Evolutionary conservation across 2,888 invertebrate species (phyloP).

Genomic region (Smittia sp.): DNA sequence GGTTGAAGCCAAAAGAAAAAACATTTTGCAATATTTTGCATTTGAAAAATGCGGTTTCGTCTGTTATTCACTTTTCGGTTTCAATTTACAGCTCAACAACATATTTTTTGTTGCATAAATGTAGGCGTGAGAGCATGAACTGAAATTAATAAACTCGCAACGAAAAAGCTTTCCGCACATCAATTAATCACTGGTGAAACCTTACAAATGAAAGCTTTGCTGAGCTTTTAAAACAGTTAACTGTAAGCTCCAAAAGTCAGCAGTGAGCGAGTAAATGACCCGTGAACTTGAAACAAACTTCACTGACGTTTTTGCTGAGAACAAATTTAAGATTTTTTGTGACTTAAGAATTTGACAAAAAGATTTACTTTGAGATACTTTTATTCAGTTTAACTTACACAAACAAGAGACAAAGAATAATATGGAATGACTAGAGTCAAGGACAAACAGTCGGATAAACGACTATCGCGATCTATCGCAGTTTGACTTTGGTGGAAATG

Average conservation of each 20-base stretch:
- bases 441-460: background rate
- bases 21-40: background rate
- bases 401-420: constrained; percentile 15
- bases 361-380: background rate
- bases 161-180: constrained; percentile 1
- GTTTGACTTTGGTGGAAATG: constrained; percentile 45
- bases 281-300: constrained; percentile 28
- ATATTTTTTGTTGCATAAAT: background rate
- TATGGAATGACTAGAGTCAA: constrained; percentile 42
- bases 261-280: background rate
- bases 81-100: constrained; percentile 12
- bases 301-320: background rate
- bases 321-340: background rate
- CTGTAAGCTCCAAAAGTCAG: background rate
- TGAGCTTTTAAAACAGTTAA: constrained; percentile 19
- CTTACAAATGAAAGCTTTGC: constrained; percentile 31
- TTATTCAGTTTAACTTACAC: background rate
- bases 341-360: background rate
- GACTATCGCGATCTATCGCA: constrained; percentile 49
- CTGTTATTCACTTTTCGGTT: background rate
- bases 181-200: constrained; percentile 18
- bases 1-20: background rate
- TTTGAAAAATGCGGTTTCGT: constrained; percentile 4
- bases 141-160: constrained; percentile 13
- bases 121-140: constrained; percentile 16